phyloP scores from a whole-genome alignment of 53 echinoderm and acorn worm species.

The Astropecten irregularis region DNA sequence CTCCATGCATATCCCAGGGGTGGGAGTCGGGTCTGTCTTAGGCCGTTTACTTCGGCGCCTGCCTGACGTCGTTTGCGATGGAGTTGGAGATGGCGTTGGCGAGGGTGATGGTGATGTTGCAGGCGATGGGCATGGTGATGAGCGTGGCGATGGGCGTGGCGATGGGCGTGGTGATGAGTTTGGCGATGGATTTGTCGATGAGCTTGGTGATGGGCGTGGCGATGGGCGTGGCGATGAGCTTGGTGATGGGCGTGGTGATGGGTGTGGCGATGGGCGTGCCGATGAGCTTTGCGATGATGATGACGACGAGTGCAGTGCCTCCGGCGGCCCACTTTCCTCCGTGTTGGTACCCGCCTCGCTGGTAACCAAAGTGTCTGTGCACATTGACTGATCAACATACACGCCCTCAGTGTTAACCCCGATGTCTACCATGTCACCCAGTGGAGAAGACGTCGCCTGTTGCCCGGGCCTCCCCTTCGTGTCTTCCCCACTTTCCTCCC shows the following conservation, averaged over 20 bases:
- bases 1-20: not conserved
- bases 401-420: not conserved
- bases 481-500: no score
- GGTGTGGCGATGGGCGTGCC: not conserved
- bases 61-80: not conserved
- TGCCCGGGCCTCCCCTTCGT: no score
- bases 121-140: no score
- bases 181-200: no score
- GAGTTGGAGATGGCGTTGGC: no score
- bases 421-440: no score
- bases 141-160: not conserved
- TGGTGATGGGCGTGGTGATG: no score
- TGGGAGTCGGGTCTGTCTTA: not conserved
- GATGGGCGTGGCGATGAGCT: not conserved
- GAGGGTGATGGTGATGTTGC: not conserved
- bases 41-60: not conserved
- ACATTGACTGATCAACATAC: not conserved
- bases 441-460: no score
- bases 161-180: not conserved
- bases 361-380: not conserved
- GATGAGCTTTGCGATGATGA: not conserved
- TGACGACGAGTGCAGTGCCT: not conserved
- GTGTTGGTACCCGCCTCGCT: not conserved
- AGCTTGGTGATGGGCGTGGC: no score
- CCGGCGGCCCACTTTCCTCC: not conserved